Percentiles rank a stretch among this genome's conserved stretches.
Evolutionary conservation across 2,113 vertebrate species (phyloP).

Genomic region (Scolopax mira): DNA sequence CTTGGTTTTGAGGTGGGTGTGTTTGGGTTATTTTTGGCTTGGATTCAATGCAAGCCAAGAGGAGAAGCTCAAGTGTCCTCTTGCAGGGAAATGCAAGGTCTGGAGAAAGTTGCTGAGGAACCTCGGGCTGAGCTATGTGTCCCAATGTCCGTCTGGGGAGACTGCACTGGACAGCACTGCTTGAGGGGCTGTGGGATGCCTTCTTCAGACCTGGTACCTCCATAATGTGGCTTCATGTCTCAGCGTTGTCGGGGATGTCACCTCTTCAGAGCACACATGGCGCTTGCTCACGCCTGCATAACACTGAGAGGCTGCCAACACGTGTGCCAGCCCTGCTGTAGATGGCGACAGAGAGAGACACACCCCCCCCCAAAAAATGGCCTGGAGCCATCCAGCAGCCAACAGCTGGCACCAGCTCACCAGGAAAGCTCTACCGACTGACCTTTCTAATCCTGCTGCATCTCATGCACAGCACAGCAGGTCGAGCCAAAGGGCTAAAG

Average conservation of each 20-base stretch:
- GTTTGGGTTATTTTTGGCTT: background rate
- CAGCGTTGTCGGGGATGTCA: fast-evolving
- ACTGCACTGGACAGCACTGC: fast-evolving
- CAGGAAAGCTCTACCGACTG: background rate
- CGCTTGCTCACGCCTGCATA: background rate
- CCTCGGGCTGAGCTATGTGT: background rate
- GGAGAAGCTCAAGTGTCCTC: background rate
- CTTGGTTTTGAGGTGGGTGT: background rate
- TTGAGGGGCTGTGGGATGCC: background rate
- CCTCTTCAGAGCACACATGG: background rate
- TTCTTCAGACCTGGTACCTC: background rate
- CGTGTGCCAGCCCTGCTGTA: background rate
- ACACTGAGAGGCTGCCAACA: background rate
- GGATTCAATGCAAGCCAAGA: background rate
- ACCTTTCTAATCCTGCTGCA: slow-evolving; percentile 11
- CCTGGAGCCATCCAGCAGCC: background rate
- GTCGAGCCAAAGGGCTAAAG: background rate
- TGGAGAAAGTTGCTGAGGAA: background rate
- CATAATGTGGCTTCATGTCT: background rate
- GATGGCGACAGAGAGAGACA: background rate
- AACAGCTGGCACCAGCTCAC: slow-evolving; percentile 22
- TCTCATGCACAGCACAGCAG: background rate
- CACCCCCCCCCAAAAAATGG: background rate
- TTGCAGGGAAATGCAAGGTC: background rate
- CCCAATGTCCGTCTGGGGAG: fast-evolving